Evolutionary conservation across 2,797 vertebrate genomes (phyloP), one percentile per base, ranked within the genome.

Genomic region (Megalops cyprinoides): DNA sequence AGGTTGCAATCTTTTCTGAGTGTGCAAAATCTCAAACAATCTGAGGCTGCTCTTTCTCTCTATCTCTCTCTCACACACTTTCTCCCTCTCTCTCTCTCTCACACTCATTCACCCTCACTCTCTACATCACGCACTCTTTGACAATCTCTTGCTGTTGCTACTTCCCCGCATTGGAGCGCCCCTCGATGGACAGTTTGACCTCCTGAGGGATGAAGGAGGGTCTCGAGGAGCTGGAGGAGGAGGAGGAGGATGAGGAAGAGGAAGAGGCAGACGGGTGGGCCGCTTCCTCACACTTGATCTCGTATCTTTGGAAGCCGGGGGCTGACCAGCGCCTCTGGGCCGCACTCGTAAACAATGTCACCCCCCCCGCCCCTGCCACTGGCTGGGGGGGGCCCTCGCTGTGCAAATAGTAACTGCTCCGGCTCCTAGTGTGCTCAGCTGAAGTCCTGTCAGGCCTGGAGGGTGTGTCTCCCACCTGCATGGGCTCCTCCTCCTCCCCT

Each of bases 181-280:
- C 98, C 93, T 99, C 98, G 0, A 99, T 99, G 86, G 98, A 99
- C 91, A 99, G 91, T 91, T 99, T 99, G 83, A 99, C 97, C 95
- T 99, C 98, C 92, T 99, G 98, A 87, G 98, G 96, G 92, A 99
- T 98, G 90, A 99, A 99, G 73, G 98, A 98, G 84, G 96, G 97
- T 82, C 98, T 94, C 31, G 96, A 93, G 88, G 92, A 90, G 87
- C 90, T 77, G 1, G 93, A 90, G 82, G 90, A 76, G 86, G 87
- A 86, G 87, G 92, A 89, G 87, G 90, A 76, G 86, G 87, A 86
- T 87, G 92, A 89, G 87, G 90, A 76, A 2, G 94, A 91, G 83
- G 89, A 74, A 86, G 86, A 86, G 87, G 96, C 90, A 18, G 94
- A 80, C 89, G 93, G 85, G 89, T 85, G 90, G 20, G 84, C 83